Conservation (phyloP, 2,113 vertebrate genomes). For the Columba janthina region DNA sequence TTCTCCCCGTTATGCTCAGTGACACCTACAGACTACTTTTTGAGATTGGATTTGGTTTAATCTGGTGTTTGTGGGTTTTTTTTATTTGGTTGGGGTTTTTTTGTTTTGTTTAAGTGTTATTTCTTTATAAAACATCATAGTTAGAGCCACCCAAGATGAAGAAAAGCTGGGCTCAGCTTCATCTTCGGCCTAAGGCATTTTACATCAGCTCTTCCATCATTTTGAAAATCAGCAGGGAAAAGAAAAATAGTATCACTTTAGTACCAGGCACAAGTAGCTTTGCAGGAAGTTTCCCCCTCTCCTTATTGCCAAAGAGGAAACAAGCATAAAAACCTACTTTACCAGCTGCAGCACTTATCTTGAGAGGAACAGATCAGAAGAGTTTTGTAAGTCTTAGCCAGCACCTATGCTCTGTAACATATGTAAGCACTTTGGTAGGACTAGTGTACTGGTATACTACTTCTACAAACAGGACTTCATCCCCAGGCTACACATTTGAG, state of each 20-base stretch:
- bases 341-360: neutral
- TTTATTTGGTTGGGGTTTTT: too few relatives aligned
- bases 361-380: neutral
- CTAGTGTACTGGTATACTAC: neutral
- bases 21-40: neutral
- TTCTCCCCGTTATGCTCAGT: neutral
- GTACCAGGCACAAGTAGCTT: neutral
- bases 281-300: neutral
- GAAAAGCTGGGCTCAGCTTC: neutral
- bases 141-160: neutral
- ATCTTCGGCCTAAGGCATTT: neutral
- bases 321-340: neutral
- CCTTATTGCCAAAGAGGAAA: neutral
- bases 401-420: neutral
- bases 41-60: neutral
- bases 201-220: neutral
- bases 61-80: too few relatives aligned
- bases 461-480: neutral
- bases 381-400: neutral
- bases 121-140: neutral
- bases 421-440: neutral
- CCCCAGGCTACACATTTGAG: neutral
- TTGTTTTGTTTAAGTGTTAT: neutral
- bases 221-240: neutral
- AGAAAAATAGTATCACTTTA: neutral